phyloP scores from a whole-genome alignment of 2,797 vertebrate genomes.

The Pitangus sulphuratus region DNA sequence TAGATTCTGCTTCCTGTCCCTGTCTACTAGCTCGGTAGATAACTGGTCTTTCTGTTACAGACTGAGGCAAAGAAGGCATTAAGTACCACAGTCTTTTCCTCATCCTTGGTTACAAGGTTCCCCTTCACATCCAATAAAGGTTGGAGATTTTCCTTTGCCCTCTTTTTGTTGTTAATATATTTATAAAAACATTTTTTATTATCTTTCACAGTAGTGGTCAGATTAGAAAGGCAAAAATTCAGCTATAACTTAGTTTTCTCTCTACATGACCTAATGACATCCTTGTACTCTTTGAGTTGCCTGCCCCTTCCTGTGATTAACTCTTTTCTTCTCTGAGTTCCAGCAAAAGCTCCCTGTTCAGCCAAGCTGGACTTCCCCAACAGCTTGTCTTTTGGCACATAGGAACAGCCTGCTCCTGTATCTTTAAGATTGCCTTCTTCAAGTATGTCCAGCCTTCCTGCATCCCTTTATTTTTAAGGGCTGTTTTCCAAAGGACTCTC shows the following conservation, averaged over 20 bases:
- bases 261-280: neutral
- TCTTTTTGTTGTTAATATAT: neutral
- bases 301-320: neutral
- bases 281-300: neutral
- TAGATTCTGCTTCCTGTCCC: neutral
- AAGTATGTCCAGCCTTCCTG: neutral
- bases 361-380: neutral
- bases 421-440: neutral
- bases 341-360: neutral
- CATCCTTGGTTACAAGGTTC: neutral
- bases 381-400: neutral
- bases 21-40: neutral
- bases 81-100: neutral
- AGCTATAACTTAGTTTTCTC: neutral
- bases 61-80: neutral
- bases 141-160: neutral
- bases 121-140: neutral
- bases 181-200: neutral
- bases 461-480: neutral
- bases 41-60: neutral
- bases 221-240: neutral
- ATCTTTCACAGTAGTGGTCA: neutral
- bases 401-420: fast-evolving
- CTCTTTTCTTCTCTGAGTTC: neutral
- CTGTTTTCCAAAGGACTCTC: neutral